Base-by-base conservation (phyloP, 2,888 invertebrate genomes). In the Drosophila nr. perissopoda region DNA sequence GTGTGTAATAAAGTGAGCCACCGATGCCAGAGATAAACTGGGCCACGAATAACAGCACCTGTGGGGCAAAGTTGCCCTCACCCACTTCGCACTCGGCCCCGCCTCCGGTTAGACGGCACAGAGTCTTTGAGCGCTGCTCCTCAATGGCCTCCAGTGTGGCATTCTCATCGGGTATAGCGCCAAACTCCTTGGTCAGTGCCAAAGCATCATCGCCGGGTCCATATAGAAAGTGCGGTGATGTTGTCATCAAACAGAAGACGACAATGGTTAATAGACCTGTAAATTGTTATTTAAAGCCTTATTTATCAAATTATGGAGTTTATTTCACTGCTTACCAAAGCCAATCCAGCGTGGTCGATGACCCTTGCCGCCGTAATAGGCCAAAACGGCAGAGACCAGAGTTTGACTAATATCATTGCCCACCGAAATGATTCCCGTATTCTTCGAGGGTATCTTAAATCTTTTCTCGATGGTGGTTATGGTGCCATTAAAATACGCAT, bases 281-380 rank as follows among this genome's bases (percentile, higher is more conserved):
- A 10, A 68, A 38, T 13, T 25, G 42, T 2, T 10, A 10, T 11
- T 0, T 27, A 2, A 18, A 18, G 3, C 4, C 38, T 4, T 13
- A 16, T 0, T 2, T 33, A 31, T 8, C 0, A 42, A 25, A 16
- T 0, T 34, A 16, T 38, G 0, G 4, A 34, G 4, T 18, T 29
- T 34, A 7, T 52, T 38, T 16, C n/a, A 27, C 1, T 6, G n/a
- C 77, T 67, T 81, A 93, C 93, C 93, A 73, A 95, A 93, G 6
- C 96, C 95, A 89, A 96, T 95, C 96, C 96, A 96, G 83, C 96
- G 93, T 2, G 96, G 96, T 72, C 96, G 94, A 92, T 96, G 96
- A 48, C 96, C 95, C 86, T 94, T 94, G 72, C 96, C 96, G 27
- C 95, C 96, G 89, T 96, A 96, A 87, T 96, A 96, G 73, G 95